phyloP scores from a whole-genome alignment of 2,113 vertebrate genomes.

The Monopterus albus region DNA sequence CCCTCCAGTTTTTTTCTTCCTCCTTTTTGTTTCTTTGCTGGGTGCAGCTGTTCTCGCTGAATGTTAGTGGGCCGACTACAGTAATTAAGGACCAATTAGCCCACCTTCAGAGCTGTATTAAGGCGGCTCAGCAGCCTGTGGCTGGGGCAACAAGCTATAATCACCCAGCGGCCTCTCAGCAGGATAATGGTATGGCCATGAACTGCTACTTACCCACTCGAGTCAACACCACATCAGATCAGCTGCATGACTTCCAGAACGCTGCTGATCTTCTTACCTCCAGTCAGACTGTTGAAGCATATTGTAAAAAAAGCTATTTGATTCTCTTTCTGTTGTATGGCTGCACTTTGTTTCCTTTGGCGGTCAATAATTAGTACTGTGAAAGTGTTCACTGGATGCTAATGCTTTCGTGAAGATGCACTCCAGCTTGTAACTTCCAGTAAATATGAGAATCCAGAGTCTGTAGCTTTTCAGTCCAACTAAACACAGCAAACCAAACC shows the following conservation, averaged over 20 bases:
- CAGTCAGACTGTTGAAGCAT: conserved; percentile 29
- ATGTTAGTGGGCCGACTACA: conserved; percentile 71
- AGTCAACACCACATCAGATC: conserved; percentile 18
- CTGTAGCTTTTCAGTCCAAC: neutral
- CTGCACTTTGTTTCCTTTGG: conserved; percentile 29
- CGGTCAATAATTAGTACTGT: conserved; percentile 35
- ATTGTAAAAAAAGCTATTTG: conserved; percentile 41
- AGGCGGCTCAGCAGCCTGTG: conserved; percentile 50
- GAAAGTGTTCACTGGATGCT: conserved; percentile 14
- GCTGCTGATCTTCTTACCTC: conserved; percentile 41
- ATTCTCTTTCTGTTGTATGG: conserved; percentile 34
- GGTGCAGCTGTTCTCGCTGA: conserved; percentile 74
- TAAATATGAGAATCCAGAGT: conserved; percentile 8
- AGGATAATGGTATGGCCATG: conserved; percentile 65
- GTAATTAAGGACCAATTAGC: conserved; percentile 82
- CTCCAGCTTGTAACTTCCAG: conserved; percentile 19
- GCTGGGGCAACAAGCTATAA: conserved; percentile 67
- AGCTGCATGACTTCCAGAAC: conserved; percentile 35
- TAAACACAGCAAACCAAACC: neutral
- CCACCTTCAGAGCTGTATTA: conserved; percentile 78
- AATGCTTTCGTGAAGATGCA: conserved; percentile 22
- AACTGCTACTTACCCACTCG: conserved; percentile 55
- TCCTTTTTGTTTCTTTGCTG: conserved; percentile 42
- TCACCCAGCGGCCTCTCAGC: conserved; percentile 64
- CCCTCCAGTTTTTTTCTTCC: conserved; percentile 16